Evolutionary conservation across 35 echinoderm and acorn worm species (phyloP).

Genomic region (Amphiura filiformis): DNA sequence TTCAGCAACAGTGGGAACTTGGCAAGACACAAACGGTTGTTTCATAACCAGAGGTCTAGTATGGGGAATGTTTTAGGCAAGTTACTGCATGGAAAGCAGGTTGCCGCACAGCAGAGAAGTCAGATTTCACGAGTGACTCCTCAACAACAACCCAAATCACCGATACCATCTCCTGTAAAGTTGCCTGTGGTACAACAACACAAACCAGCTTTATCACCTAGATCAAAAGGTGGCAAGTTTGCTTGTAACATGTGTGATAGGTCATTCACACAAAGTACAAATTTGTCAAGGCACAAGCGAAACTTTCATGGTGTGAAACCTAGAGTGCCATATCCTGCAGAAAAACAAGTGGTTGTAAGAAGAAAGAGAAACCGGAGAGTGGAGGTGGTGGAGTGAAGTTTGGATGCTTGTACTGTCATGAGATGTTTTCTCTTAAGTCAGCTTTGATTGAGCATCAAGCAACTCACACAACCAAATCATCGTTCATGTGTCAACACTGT

Average conservation of each 20-base stretch:
- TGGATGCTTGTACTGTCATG: neutral
- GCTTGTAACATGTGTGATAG: neutral
- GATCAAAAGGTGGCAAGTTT: neutral
- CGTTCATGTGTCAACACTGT: neutral
- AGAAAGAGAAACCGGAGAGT: neutral
- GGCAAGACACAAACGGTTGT: neutral
- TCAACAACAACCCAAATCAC: neutral
- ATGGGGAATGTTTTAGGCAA: neutral
- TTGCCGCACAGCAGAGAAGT: no score
- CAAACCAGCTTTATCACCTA: neutral
- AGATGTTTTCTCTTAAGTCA: neutral
- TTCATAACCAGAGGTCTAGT: neutral
- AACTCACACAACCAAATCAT: neutral
- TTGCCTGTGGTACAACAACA: neutral
- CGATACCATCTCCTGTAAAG: neutral
- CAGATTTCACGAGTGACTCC: neutral
- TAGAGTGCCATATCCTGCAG: neutral
- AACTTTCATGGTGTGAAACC: neutral
- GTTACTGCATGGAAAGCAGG: neutral
- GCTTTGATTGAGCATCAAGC: conserved; percentile 2
- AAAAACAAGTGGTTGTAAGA: neutral
- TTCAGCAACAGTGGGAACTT: conserved; percentile 3
- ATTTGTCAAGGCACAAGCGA: neutral
- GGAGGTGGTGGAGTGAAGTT: neutral
- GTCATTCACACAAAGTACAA: neutral